Evolutionary conservation across 2,113 vertebrate species (phyloP), one percentile per base, ranked within the genome.

Genomic region (Rissa tridactyla): DNA sequence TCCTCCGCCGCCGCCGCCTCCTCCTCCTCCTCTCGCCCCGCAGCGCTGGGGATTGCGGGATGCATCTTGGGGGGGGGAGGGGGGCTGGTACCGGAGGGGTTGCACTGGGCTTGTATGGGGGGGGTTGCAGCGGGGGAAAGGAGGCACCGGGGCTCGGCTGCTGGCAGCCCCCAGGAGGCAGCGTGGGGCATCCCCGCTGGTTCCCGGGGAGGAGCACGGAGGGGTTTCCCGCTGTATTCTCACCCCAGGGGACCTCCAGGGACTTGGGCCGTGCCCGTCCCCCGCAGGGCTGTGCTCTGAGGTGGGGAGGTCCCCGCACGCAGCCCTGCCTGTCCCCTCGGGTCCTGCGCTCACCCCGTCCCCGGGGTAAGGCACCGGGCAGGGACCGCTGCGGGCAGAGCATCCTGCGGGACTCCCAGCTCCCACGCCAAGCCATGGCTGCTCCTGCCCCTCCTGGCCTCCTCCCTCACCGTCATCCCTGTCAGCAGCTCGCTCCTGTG

Each of bases 1-100:
- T 91, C 66, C 60, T 14, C 73, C 47, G 68, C 90, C 51, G 3
- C 51, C 51, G 5, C 66, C 60, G 11, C 73, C 82, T 42, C 82
- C 82, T 69, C 23, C 82, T 62, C 82, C 78, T 76, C 21, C 47
- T 73, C 90, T 79, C 81, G 79, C 66, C 93, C 92, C 64, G 68
- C 81, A 36, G 29, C 30, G 73, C 79, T 30, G 68, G 82, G 76
- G 88, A 4, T 62, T 34, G 62, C 71, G 32, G 55, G 32, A 18
- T 55, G 27, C 54, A 55, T 10, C 52, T 54, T 29, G 52, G 30
- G 15, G 21, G 9, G n/a, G n/a, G 15, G 21, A 6, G n/a, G n/a
- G 14, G 21, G 44, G 11, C 32, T 58, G 5, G 57, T 58, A 58
- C 8, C 20, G 57, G 44, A 13, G 51, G 38, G 49, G 61, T 23